phyloP scores from a whole-genome alignment of 2,113 vertebrate genomes.

The zebrafish (Danio rerio) region GRCz12tu NC_133191.1:15256001-15256500 shows the following conservation, averaged over 20 bases:
- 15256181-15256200: conserved; percentile 37
- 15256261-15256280: not conserved
- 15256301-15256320: not conserved
- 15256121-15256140: conserved; percentile 17
- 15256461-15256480: too few species aligned
- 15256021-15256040: conserved; percentile 13
- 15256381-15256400: too few species aligned
- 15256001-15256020: conserved; percentile 54
- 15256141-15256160: conserved; percentile 45
- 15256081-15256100: conserved; percentile 12
- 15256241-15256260: not conserved
- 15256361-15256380: not conserved
- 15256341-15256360: too few species aligned
- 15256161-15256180: conserved; percentile 25
- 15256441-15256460: too few species aligned
- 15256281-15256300: not conserved
- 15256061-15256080: conserved; percentile 16
- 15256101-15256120: conserved; percentile 6
- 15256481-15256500: too few species aligned
- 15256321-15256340: too few species aligned
- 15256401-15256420: too few species aligned
- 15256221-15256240: not conserved
- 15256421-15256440: too few species aligned
- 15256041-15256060: conserved; percentile 9
- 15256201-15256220: conserved; percentile 4